These are phyloP conservation scores for Eupithecia subumbrata DNA, from an alignment of 2,888 invertebrate species.

Conservation along the genomic window DNA sequence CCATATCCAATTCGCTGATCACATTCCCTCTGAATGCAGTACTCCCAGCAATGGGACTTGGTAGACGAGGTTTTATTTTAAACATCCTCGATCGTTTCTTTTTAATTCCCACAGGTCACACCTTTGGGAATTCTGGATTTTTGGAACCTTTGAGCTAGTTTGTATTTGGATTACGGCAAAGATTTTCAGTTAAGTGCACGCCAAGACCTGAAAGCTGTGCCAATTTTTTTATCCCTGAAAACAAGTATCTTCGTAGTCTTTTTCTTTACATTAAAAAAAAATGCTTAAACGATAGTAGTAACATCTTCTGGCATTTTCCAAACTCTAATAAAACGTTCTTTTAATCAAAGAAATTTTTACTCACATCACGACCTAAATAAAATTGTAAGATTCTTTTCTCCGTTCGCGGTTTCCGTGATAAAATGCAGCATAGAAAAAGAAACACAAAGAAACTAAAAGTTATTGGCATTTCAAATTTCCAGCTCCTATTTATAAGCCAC, in stretches of 20 bases:
- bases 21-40: background rate
- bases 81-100: constrained; percentile 1
- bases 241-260: background rate
- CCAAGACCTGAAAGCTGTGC: background rate
- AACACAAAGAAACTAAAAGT: background rate
- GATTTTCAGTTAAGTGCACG: background rate
- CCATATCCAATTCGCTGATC: background rate
- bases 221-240: background rate
- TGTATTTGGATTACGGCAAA: background rate
- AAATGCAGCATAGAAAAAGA: background rate
- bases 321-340: background rate
- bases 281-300: background rate
- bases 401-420: background rate
- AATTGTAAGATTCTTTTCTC: background rate
- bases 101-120: background rate
- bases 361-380: background rate
- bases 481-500: background rate
- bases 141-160: background rate
- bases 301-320: background rate
- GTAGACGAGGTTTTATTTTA: constrained; percentile 14
- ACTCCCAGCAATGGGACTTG: constrained; percentile 15
- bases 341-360: background rate
- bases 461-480: background rate
- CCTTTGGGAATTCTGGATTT: background rate
- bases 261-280: background rate